phyloP scores from a whole-genome alignment of 30 jellyfish, hydroid and myxozoan genomes.

The Catostylus mosaicus region DNA sequence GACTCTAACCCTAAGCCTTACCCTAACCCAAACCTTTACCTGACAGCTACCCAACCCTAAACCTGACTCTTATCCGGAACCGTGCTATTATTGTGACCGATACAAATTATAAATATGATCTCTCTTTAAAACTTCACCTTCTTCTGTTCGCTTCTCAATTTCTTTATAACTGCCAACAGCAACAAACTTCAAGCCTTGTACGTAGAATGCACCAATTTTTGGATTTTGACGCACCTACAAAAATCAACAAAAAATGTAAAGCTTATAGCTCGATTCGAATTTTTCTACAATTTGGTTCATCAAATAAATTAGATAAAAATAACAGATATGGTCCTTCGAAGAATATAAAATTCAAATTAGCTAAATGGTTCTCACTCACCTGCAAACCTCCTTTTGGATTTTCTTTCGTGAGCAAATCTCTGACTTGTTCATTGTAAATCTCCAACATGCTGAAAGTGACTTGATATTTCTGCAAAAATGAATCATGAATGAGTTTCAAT shows the following conservation, averaged over 20 bases:
- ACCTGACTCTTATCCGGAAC: no score
- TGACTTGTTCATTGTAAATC: constrained; percentile 97
- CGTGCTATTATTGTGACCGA: no score
- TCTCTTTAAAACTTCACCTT: constrained; percentile 86
- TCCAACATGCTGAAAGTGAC: constrained; percentile 99
- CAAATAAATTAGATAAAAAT: no score
- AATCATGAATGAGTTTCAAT: no score
- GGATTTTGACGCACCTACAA: constrained; percentile 97
- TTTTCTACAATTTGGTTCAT: no score
- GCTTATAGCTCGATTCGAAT: neutral
- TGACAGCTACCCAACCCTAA: no score
- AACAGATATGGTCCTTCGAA: no score
- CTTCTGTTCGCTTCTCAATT: constrained; percentile 96
- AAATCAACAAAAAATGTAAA: neutral
- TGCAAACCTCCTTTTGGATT: constrained; percentile 99
- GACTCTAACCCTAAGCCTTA: no score
- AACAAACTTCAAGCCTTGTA: constrained; percentile 94
- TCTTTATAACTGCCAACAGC: constrained; percentile 98
- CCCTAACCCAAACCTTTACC: no score
- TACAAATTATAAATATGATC: no score
- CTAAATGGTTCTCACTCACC: constrained; percentile 36
- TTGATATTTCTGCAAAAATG: constrained; percentile 85
- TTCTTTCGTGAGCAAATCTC: constrained; percentile 91
- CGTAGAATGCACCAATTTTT: constrained; percentile 96
- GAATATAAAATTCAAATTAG: neutral